phyloP scores from a whole-genome alignment of 2,888 invertebrate species.

The Leptinotarsa haldemani region DNA sequence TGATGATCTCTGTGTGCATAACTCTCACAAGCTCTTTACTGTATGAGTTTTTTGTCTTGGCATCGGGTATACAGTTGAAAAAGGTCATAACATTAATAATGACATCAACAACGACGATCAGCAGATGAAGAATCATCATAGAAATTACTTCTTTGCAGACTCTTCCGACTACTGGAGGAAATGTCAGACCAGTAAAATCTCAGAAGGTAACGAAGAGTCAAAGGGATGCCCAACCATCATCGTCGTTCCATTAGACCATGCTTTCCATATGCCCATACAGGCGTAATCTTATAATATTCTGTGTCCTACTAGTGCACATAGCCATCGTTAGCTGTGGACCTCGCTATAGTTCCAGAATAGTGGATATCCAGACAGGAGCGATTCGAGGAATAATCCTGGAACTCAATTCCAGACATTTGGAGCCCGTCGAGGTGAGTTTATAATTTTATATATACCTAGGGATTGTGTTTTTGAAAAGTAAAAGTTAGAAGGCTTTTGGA shows the following conservation, averaged over 20 bases:
- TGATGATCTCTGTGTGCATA: too few relatives aligned
- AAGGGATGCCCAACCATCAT: slow-evolving; percentile 59
- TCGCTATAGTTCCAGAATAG: slow-evolving; percentile 82
- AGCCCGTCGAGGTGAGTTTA: slow-evolving; percentile 75
- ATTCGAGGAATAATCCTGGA: slow-evolving; percentile 77
- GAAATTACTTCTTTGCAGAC: neutral
- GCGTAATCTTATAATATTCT: slow-evolving; percentile 44
- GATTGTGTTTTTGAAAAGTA: too few relatives aligned
- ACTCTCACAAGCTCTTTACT: too few relatives aligned
- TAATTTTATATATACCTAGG: neutral
- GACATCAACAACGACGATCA: too few relatives aligned
- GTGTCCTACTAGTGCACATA: slow-evolving; percentile 46
- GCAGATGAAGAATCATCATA: neutral
- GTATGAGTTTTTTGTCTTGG: too few relatives aligned
- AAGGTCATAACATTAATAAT: too few relatives aligned
- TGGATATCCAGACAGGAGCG: slow-evolving; percentile 81
- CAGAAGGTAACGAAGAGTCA: slow-evolving; percentile 39
- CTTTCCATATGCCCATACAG: slow-evolving; percentile 60
- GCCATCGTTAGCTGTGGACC: slow-evolving; percentile 65
- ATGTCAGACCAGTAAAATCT: slow-evolving; percentile 29
- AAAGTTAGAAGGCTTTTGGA: too few relatives aligned
- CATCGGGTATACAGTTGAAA: too few relatives aligned
- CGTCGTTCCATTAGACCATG: slow-evolving; percentile 58
- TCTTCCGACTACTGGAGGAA: neutral
- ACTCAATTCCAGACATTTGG: slow-evolving; percentile 77